Conservation (phyloP, 2,797 vertebrate species). For the Apodemus agrarius region DNA sequence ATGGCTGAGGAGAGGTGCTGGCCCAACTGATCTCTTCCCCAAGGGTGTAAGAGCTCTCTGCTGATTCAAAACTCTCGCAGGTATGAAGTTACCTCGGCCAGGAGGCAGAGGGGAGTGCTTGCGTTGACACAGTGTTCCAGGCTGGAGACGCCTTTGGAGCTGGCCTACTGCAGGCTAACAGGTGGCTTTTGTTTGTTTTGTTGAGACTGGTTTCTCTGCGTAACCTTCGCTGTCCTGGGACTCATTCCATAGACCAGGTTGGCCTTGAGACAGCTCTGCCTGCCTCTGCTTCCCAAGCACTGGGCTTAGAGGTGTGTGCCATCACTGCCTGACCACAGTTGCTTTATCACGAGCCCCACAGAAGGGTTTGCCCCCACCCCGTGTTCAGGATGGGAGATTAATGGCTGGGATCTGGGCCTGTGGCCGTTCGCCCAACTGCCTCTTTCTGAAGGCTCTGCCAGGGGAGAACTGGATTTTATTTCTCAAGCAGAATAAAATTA, state of each 20-base stretch:
- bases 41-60: neutral
- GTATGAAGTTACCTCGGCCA: neutral
- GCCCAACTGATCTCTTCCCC: neutral
- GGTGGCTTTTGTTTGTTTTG: slow-evolving; percentile 7
- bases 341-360: slow-evolving; percentile 36
- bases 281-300: neutral
- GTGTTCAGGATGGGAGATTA: neutral
- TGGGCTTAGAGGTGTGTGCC: neutral
- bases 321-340: neutral
- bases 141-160: neutral
- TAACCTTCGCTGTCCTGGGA: neutral
- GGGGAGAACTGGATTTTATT: slow-evolving; percentile 35
- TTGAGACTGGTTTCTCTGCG: neutral
- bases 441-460: neutral
- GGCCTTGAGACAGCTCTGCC: neutral
- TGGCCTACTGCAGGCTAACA: neutral
- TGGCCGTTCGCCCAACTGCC: neutral
- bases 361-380: slow-evolving; percentile 34
- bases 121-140: neutral
- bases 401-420: neutral
- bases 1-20: neutral
- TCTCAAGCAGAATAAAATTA: slow-evolving; percentile 7
- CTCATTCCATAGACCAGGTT: neutral
- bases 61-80: neutral
- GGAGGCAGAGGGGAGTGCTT: neutral